Evolutionary conservation across 2,113 vertebrate species (phyloP), one percentile per base, ranked within the genome.

Genomic region (Hippoglossus stenolepis): DNA sequence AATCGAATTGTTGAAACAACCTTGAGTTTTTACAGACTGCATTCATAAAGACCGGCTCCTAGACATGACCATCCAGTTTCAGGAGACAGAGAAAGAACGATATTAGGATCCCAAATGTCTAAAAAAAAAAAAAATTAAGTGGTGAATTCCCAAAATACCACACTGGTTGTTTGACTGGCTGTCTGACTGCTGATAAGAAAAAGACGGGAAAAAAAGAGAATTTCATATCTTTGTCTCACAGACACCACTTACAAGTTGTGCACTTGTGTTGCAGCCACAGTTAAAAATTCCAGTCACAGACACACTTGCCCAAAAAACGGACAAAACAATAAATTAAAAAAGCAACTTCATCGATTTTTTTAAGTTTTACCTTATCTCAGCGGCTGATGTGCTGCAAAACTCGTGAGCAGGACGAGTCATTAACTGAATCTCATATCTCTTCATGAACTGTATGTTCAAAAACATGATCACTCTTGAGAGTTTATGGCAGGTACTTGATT

Each of bases 401-500:
- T 70, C 23, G 6, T 28, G 79, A 67, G 51, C 12, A 38, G 53
- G 59, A 74, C 43, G 51, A 74, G 72, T 47, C 59, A 73, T 77
- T 75, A n/a, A 47, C 13, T 43, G 43, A 77, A 79, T 83, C 66
- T 81, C 9, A 35, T 61, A 35, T 72, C 66, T 60, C 66, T 77
- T 12, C 0, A 5, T 63, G 45, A 79, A 51, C n/a, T 70, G 9
- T 57, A 58, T 14, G 13, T 65, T 79, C 54, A 66, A 57, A 75
- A 31, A 70, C 10, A 56, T 40, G 70, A 77, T 81, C 54, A 73
- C 70, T 79, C 74, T 31, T 26, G 58, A 40, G 72, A 75, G 35
- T 60, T 70, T 60, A 60, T 77, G 75, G 58, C 73, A 83, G 79
- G 56, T 80, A 53, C 57, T 75, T 85, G 80, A 90, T 90, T 81